A percentile compares a stretch with the other conserved stretches of the same genome.
phyloP scores from a whole-genome alignment of 2,797 vertebrate species.

The Eupleurogrammus muticus region DNA sequence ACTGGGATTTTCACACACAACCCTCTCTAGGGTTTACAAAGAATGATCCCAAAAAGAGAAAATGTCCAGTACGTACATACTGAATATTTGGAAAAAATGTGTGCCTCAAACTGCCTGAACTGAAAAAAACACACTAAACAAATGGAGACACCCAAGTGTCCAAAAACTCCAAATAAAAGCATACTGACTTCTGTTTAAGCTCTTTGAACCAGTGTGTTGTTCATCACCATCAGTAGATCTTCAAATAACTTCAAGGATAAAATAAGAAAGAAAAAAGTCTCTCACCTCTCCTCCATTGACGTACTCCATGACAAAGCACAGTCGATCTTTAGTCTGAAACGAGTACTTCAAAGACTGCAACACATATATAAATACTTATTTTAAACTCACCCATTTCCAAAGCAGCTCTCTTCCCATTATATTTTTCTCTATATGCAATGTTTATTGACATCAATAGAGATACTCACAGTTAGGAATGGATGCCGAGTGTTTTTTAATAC shows the following conservation, averaged over 20 bases:
- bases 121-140: background rate
- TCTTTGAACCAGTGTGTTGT: constrained; percentile 4
- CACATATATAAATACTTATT: constrained; percentile 22
- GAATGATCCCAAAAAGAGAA: too few relatives aligned
- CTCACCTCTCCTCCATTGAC: constrained; percentile 98
- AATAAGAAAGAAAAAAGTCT: constrained; percentile 10
- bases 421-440: background rate
- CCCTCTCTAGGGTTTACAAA: too few relatives aligned
- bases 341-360: constrained; percentile 98
- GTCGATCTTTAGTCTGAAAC: constrained; percentile 98
- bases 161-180: background rate
- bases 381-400: background rate
- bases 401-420: too few relatives aligned
- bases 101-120: background rate
- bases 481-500: constrained; percentile 98
- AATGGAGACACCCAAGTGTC: background rate
- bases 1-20: too few relatives aligned
- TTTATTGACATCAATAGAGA: background rate
- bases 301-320: constrained; percentile 99
- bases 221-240: constrained; percentile 12
- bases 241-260: constrained; percentile 25
- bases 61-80: too few relatives aligned
- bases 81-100: too few relatives aligned
- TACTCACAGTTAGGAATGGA: constrained; percentile 98
- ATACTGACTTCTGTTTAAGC: background rate